Percentiles rank a stretch among this genome's conserved stretches.
phyloP scores from a whole-genome alignment of 2,797 vertebrate genomes.

The Gallinago stenura region DNA sequence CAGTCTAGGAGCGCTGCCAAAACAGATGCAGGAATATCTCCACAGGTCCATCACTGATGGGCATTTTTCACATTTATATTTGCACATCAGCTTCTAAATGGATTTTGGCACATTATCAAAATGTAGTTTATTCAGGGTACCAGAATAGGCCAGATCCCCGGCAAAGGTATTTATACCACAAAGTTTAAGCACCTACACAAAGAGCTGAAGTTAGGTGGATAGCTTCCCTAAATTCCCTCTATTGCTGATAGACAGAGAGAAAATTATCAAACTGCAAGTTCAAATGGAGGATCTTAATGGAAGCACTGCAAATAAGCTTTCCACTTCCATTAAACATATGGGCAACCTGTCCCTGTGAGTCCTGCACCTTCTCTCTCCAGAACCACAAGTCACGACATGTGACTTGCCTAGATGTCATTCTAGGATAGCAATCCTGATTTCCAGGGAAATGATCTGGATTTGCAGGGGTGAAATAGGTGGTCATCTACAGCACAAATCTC shows the following conservation, averaged over 20 bases:
- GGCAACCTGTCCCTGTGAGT: neutral
- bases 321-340: neutral
- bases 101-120: neutral
- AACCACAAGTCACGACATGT: neutral
- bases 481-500: neutral
- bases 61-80: neutral
- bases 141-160: neutral
- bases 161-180: neutral
- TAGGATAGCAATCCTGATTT: neutral
- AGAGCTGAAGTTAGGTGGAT: neutral
- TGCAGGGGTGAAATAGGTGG: neutral
- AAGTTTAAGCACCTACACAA: neutral
- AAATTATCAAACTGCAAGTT: neutral
- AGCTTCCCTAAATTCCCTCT: neutral
- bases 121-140: neutral
- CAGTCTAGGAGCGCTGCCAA: neutral
- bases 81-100: neutral
- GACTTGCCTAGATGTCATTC: neutral
- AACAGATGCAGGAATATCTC: neutral
- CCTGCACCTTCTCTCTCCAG: neutral
- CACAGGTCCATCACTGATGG: neutral
- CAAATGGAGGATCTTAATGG: neutral
- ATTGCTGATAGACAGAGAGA: neutral
- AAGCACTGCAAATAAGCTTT: neutral
- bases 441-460: neutral